Evolutionary conservation across 2,888 invertebrate genomes (phyloP), one percentile per base, ranked within the genome.

Genomic region (Drosophila fungiperda): DNA sequence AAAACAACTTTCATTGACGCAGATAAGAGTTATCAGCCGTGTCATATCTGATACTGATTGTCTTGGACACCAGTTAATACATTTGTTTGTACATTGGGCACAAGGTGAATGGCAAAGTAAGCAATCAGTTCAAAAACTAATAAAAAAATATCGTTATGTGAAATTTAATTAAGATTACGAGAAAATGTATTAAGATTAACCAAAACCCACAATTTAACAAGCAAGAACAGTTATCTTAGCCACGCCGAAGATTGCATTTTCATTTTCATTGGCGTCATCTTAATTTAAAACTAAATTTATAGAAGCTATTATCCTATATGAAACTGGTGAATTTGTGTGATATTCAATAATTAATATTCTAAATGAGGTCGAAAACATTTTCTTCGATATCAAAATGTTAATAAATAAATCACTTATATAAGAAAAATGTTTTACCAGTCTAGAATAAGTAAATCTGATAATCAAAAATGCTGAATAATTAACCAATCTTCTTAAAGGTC

Each of bases 21-120:
- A n/a, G 78, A 78, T 79, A 78, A 75, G 62, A 20, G 35, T 62
- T 78, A 79, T 78, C 78, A 75, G 50, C 15, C 17, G 26, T 42
- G 26, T 42, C 20, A 59, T 67, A 67, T 69, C 58, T 48, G 36
- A 0, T 3, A 26, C 65, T 60, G 75, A 65, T 74, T 74, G 65
- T 36, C 33, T 65, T 55, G 49, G 42, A 35, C 52, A 61, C 1
- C 26, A 11, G 55, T 29, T 63, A 38, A 57, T 68, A 42, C 59
- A n/a, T 52, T 1, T 20, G 33, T 29, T 38, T 26, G 38, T 20
- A 62, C 75, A 78, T 77, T 69, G 75, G 63, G 78, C 49, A 12
- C 73, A 73, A 78, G 78, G 78, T 58, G 38, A 72, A 40, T 50
- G 59, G 49, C 59, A 60, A 63, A 57, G 38, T 36, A 5, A 32